These are phyloP conservation scores for Crocallis elinguaria DNA, from an alignment of 2,888 invertebrate species.

Conservation along the genomic window DNA sequence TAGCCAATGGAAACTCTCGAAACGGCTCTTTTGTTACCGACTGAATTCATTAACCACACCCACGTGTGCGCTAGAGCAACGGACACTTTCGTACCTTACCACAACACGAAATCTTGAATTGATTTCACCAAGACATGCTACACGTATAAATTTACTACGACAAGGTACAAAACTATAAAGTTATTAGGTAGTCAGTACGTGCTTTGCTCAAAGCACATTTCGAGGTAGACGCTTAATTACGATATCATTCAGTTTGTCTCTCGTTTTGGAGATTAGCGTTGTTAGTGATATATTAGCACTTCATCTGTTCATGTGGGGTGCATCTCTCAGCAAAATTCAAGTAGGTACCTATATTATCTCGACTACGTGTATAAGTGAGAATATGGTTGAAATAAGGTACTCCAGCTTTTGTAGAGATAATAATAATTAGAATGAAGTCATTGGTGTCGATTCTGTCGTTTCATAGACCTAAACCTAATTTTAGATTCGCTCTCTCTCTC, in stretches of 20 bases:
- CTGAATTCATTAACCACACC: constrained; percentile 58
- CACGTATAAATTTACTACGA: constrained; percentile 26
- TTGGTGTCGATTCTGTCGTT: no score
- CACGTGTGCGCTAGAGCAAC: constrained; percentile 13
- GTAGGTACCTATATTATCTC: no score
- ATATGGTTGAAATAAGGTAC: no score
- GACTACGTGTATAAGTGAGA: no score
- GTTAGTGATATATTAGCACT: constrained; percentile 35
- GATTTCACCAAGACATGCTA: constrained; percentile 24
- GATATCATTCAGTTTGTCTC: constrained; percentile 40
- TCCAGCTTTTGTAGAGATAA: no score
- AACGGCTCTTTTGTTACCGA: constrained; percentile 67
- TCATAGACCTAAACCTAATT: no score
- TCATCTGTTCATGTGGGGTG: constrained; percentile 5
- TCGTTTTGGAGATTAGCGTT: constrained; percentile 43
- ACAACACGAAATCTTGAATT: constrained; percentile 5
- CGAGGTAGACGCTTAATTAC: constrained; percentile 27
- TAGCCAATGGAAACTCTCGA: constrained; percentile 54
- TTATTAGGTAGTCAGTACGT: constrained; percentile 20
- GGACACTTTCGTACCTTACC: constrained; percentile 9
- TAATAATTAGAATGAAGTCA: no score
- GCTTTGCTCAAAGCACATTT: constrained; percentile 24
- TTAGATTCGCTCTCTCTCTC: no score
- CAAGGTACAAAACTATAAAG: constrained; percentile 4
- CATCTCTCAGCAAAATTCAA: not conserved